phyloP scores from a whole-genome alignment of 2,888 invertebrate species.

The Heteromurus nitidus region DNA sequence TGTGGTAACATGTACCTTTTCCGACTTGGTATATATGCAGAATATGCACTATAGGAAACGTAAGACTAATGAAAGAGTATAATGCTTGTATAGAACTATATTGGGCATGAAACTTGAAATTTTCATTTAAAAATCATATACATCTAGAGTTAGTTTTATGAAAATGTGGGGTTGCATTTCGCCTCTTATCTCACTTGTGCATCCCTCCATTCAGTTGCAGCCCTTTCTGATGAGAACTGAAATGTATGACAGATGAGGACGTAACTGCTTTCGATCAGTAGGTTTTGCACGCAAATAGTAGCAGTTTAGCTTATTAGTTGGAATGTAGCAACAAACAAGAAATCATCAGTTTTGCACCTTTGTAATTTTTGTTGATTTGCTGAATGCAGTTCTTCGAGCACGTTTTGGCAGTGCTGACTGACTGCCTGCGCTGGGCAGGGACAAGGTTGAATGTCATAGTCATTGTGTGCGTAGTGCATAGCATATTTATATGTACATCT shows the following conservation, averaged over 20 bases:
- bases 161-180: not conserved
- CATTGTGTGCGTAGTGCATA: too few relatives aligned
- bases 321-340: too few relatives aligned
- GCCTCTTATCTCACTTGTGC: not conserved
- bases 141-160: not conserved
- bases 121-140: not conserved
- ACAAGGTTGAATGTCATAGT: constrained; percentile 53
- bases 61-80: too few relatives aligned
- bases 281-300: not conserved
- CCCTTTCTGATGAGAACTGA: not conserved
- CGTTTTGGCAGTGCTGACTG: not conserved
- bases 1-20: too few relatives aligned
- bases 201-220: not conserved
- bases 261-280: not conserved
- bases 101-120: not conserved
- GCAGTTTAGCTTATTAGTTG: not conserved
- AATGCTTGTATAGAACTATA: too few relatives aligned
- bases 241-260: constrained; percentile 27
- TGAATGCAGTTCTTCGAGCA: constrained; percentile 3
- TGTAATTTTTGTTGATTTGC: constrained; percentile 44
- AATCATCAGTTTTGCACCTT: constrained; percentile 33
- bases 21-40: too few relatives aligned
- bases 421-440: constrained; percentile 34
- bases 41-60: too few relatives aligned
- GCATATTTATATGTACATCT: not conserved